Evolutionary conservation across 1,140 invertebrate genomes (phyloP).

Genomic region (Planococcus citri): DNA sequence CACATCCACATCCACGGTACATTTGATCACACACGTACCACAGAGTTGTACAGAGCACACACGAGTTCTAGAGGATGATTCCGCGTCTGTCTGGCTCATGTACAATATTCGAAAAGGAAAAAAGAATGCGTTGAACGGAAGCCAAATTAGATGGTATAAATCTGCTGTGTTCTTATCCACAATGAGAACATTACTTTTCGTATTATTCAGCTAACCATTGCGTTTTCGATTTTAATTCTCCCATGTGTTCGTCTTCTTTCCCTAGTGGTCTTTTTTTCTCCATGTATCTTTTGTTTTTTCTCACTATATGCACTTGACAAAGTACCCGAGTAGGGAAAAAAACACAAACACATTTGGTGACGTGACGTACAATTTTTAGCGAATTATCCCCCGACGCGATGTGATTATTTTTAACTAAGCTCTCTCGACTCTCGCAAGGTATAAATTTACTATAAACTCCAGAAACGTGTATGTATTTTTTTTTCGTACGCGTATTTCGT

Average conservation of each 20-base stretch:
- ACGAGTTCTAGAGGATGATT: background rate
- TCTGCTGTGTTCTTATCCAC: conserved; percentile 12
- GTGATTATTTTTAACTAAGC: too few species aligned
- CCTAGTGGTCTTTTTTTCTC: background rate
- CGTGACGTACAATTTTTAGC: background rate
- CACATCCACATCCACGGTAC: too few species aligned
- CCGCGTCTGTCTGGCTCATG: conserved; percentile 11
- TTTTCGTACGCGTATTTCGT: too few species aligned
- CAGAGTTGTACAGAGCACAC: too few species aligned
- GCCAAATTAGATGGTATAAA: conserved; percentile 15
- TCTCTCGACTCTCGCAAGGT: too few species aligned
- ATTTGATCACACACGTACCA: conserved; percentile 4
- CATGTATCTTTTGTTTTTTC: background rate
- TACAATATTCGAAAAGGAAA: background rate
- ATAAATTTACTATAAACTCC: too few species aligned
- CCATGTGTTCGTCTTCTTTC: background rate
- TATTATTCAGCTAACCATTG: conserved; percentile 13
- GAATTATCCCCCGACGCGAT: background rate
- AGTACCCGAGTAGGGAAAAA: background rate
- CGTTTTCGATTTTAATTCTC: conserved; percentile 9
- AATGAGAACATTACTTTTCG: conserved; percentile 19
- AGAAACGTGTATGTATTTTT: too few species aligned
- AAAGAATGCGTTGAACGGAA: conserved; percentile 13
- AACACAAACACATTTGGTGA: too few species aligned
- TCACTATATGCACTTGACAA: too few species aligned